Evolutionary conservation across 2,888 invertebrate genomes (phyloP).

Genomic region (Gandaritis pyraliata): DNA sequence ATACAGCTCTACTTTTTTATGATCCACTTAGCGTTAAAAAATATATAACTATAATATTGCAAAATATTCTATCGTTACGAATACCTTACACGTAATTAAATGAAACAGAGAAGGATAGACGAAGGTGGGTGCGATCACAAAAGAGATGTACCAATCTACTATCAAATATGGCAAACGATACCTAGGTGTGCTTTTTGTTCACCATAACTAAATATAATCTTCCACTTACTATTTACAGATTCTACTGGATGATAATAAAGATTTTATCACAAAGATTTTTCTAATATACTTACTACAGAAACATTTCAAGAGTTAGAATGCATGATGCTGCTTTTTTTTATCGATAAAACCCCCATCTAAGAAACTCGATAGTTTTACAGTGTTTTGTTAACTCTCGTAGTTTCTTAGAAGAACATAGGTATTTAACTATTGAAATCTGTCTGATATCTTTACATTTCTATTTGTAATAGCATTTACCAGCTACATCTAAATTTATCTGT

Average conservation of each 20-base stretch:
- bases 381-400: neutral
- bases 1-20: slow-evolving; percentile 77
- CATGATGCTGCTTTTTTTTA: slow-evolving; percentile 50
- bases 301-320: slow-evolving; percentile 58
- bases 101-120: slow-evolving; percentile 50
- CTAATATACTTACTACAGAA: slow-evolving; percentile 72
- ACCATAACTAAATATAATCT: slow-evolving; percentile 80
- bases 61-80: slow-evolving; percentile 82
- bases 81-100: slow-evolving; percentile 60
- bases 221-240: slow-evolving; percentile 76
- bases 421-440: slow-evolving; percentile 10
- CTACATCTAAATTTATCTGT: slow-evolving; percentile 24
- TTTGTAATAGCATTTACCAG: slow-evolving; percentile 14
- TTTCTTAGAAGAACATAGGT: slow-evolving; percentile 5
- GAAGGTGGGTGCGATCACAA: slow-evolving; percentile 61
- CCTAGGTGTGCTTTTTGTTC: slow-evolving; percentile 67
- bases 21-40: slow-evolving; percentile 78
- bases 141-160: slow-evolving; percentile 51
- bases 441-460: slow-evolving; percentile 12
- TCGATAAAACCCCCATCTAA: neutral
- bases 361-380: neutral
- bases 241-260: slow-evolving; percentile 73
- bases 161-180: slow-evolving; percentile 68
- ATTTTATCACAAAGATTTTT: slow-evolving; percentile 78
- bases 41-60: slow-evolving; percentile 75